Evolutionary conservation across 2,113 vertebrate species (phyloP).

Genomic region (Dissostichus mawsoni): DNA sequence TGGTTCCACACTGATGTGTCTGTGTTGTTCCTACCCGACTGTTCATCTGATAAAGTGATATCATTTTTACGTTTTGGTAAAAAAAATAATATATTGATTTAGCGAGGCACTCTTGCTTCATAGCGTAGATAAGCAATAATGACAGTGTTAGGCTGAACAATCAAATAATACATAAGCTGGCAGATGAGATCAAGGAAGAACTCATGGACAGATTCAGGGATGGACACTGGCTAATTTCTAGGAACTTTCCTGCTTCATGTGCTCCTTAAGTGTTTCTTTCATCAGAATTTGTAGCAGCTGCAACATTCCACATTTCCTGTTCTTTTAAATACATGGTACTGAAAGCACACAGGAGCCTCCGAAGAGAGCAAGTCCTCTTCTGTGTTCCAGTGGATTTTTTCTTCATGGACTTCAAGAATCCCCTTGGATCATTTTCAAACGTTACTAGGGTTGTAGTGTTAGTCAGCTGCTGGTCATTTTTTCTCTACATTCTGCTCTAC

Average conservation of each 20-base stretch:
- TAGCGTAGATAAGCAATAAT: constrained; percentile 83
- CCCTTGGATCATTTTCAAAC: constrained; percentile 12
- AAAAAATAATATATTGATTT: constrained; percentile 39
- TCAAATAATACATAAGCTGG: constrained; percentile 26
- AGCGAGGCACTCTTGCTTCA: constrained; percentile 72
- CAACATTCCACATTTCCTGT: constrained; percentile 34
- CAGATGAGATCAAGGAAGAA: neutral
- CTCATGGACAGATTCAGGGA: constrained; percentile 5
- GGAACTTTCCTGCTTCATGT: constrained; percentile 49
- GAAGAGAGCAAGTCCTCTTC: neutral
- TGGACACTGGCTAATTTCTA: constrained; percentile 15
- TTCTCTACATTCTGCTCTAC: neutral
- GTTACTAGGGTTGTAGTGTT: neutral
- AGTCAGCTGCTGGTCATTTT: constrained; percentile 40
- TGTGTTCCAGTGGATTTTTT: neutral
- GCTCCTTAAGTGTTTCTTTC: constrained; percentile 53
- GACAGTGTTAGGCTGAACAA: constrained; percentile 56
- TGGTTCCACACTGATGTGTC: constrained; percentile 20
- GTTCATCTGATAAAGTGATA: constrained; percentile 62
- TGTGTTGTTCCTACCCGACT: constrained; percentile 51
- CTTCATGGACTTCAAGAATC: constrained; percentile 36
- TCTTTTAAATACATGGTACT: neutral
- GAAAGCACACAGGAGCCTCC: constrained; percentile 21
- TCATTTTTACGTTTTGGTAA: constrained; percentile 70
- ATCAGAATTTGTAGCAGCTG: constrained; percentile 69